Conservation (phyloP, 2,888 invertebrate genomes). For the Dryomyza anilis region DNA sequence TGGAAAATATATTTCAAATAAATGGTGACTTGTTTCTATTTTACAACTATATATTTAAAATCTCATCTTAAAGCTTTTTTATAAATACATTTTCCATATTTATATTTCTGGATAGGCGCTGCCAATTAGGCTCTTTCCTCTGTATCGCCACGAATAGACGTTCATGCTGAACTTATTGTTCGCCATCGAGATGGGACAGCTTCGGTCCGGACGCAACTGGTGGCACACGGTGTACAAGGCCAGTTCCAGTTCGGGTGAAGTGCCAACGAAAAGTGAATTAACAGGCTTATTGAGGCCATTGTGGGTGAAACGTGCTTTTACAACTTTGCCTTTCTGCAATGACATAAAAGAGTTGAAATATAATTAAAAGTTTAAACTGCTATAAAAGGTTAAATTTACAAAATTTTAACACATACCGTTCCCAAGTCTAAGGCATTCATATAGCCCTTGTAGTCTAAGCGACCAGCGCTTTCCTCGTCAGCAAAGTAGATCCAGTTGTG, state of each 20-base stretch:
- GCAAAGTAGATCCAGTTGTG: slow-evolving; percentile 92
- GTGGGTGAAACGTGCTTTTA: slow-evolving; percentile 76
- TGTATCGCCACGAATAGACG: slow-evolving; percentile 75
- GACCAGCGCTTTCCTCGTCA: slow-evolving; percentile 73
- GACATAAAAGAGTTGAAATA: neutral
- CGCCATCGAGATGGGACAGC: slow-evolving; percentile 75
- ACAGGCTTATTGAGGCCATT: slow-evolving; percentile 77
- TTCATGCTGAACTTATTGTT: slow-evolving; percentile 74
- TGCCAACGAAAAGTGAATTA: slow-evolving; percentile 79
- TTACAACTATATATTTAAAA: neutral
- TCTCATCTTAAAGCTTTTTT: neutral
- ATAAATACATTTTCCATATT: slow-evolving; percentile 20
- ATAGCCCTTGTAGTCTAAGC: slow-evolving; percentile 80
- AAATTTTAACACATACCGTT: slow-evolving; percentile 65
- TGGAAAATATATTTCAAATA: no score
- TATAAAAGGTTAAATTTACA: neutral
- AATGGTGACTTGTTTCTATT: no score
- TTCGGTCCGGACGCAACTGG: slow-evolving; percentile 73
- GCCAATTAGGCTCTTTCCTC: slow-evolving; percentile 79
- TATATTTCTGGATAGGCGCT: slow-evolving; percentile 83
- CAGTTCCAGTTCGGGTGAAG: slow-evolving; percentile 90
- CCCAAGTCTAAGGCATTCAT: slow-evolving; percentile 73
- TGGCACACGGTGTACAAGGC: slow-evolving; percentile 89
- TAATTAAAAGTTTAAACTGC: neutral
- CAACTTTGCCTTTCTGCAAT: slow-evolving; percentile 73